A percentile compares a stretch with the other conserved stretches of the same genome.
Conservation (phyloP, 1,140 invertebrate genomes). For the Bombus waltoni region DNA sequence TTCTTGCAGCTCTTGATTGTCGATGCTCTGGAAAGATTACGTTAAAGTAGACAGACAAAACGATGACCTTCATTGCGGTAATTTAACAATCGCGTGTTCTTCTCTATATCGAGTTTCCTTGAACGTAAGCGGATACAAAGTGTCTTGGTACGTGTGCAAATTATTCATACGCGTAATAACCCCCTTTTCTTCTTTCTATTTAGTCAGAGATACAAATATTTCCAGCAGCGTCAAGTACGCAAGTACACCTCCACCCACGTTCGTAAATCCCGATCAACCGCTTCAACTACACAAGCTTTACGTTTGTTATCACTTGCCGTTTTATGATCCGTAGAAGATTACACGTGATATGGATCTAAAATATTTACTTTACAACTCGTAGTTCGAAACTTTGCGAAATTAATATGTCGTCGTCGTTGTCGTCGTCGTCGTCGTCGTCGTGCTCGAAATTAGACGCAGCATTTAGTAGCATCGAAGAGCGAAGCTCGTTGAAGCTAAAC, state of each 20-base stretch:
- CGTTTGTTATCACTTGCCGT: neutral
- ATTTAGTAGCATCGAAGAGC: neutral
- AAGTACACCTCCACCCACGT: no score
- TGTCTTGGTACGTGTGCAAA: no score
- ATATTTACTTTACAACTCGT: neutral
- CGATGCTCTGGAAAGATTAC: slow-evolving; percentile 54
- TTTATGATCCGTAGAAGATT: neutral
- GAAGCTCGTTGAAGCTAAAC: slow-evolving; percentile 25
- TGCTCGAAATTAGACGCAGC: neutral
- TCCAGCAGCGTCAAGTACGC: no score
- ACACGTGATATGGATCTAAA: neutral
- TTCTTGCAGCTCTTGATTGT: neutral
- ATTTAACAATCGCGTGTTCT: slow-evolving; percentile 58
- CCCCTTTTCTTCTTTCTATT: no score
- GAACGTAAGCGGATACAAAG: neutral
- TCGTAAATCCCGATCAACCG: neutral
- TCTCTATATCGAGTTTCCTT: neutral
- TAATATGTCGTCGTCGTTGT: no score
- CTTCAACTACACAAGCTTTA: neutral
- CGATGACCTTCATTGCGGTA: slow-evolving; percentile 52
- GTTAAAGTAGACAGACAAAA: slow-evolving; percentile 43
- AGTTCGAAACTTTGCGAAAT: neutral
- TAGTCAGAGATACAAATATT: no score
- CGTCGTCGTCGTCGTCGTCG: no score
- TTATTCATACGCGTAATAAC: neutral